A percentile compares a stretch with the other conserved stretches of the same genome.
Conservation (phyloP, 2,888 invertebrate species). For the Habroteleia sp. region DNA sequence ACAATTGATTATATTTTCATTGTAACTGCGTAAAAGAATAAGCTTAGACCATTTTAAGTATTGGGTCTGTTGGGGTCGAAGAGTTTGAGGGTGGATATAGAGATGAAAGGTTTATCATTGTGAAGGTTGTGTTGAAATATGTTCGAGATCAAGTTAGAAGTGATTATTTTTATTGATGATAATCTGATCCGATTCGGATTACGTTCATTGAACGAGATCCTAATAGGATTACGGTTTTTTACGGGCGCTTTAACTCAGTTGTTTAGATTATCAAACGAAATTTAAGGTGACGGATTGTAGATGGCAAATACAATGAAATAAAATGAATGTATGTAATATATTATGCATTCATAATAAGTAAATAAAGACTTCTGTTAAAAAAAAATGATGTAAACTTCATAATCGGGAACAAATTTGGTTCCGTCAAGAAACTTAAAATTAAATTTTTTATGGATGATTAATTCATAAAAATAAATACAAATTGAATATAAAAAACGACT, state of each 20-base stretch:
- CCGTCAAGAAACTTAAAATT: too few relatives aligned
- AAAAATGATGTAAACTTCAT: too few relatives aligned
- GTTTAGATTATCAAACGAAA: not conserved
- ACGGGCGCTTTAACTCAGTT: conserved; percentile 12
- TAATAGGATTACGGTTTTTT: conserved; percentile 56
- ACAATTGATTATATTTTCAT: conserved; percentile 28
- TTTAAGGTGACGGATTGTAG: too few relatives aligned
- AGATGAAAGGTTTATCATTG: conserved; percentile 33
- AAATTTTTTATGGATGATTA: too few relatives aligned
- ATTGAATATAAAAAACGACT: too few relatives aligned
- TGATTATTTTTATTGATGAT: conserved; percentile 56
- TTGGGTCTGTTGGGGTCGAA: conserved; percentile 9
- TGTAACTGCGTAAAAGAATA: conserved; percentile 8
- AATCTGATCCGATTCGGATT: conserved; percentile 60
- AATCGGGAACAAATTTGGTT: too few relatives aligned
- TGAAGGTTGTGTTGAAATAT: conserved; percentile 52
- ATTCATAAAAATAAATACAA: too few relatives aligned
- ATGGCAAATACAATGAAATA: too few relatives aligned
- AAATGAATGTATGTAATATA: too few relatives aligned
- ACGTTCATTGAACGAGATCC: conserved; percentile 50
- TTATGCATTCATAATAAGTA: too few relatives aligned
- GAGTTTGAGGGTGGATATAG: conserved; percentile 31
- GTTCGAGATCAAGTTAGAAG: conserved; percentile 47
- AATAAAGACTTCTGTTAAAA: too few relatives aligned
- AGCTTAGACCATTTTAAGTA: conserved; percentile 25